Conservation (phyloP, 2,888 invertebrate species). For the Melieria crassipennis region DNA sequence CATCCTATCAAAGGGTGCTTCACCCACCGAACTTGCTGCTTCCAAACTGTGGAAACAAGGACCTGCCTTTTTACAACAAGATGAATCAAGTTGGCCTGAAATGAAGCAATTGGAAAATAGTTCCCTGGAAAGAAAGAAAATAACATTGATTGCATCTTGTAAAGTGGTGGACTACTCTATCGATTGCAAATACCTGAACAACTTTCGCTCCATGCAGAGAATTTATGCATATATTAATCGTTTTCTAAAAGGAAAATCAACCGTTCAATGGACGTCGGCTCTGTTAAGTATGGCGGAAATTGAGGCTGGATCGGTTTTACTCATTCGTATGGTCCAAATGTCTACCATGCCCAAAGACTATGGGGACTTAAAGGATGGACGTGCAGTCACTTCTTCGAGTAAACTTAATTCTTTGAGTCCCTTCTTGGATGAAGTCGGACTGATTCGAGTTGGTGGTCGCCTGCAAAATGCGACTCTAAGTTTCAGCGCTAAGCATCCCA, state of each 20-base stretch:
- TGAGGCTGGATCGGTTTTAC: not conserved
- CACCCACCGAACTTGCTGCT: not conserved
- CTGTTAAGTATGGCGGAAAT: constrained; percentile 1
- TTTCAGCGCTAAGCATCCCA: too few species aligned
- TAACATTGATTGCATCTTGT: not conserved
- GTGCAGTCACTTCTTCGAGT: constrained; percentile 1
- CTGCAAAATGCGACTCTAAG: too few species aligned
- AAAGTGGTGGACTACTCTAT: constrained; percentile 8
- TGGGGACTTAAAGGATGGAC: not conserved
- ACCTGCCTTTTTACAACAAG: constrained; percentile 14
- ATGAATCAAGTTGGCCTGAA: constrained; percentile 15
- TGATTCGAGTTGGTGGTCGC: too few species aligned
- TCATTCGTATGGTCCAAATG: constrained; percentile 20
- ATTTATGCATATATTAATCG: constrained; percentile 18
- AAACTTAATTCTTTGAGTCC: constrained; percentile 13
- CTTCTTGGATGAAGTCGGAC: too few species aligned
- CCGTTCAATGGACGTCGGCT: not conserved
- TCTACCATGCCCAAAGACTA: constrained; percentile 6
- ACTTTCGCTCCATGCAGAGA: constrained; percentile 20
- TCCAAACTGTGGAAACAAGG: constrained; percentile 21
- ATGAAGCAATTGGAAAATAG: not conserved
- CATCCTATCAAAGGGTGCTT: not conserved
- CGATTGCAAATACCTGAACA: constrained; percentile 20
- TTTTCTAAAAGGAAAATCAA: constrained; percentile 7
- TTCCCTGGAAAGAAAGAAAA: not conserved